Conservation (phyloP, 2,113 vertebrate genomes). For the Sander vitreus region DNA sequence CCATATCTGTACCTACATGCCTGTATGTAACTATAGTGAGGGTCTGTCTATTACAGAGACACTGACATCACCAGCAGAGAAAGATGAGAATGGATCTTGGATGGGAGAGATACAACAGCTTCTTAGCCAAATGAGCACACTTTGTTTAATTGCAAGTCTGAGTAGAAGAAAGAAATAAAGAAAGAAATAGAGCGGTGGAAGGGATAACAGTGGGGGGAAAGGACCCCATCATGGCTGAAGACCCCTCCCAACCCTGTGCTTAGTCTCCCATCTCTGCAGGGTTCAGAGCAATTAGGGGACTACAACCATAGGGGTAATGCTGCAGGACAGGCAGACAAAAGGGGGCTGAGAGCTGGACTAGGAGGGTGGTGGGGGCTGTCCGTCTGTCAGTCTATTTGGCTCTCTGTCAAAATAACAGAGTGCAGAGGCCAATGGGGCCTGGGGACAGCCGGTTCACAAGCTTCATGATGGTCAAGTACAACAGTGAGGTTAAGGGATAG, state of each 20-base stretch:
- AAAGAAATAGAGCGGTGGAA: conserved; percentile 22
- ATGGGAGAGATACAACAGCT: conserved; percentile 39
- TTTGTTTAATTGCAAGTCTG: conserved; percentile 66
- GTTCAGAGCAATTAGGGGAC: conserved; percentile 82
- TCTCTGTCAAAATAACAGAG: conserved; percentile 71
- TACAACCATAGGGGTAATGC: conserved; percentile 79
- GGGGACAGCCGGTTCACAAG: conserved; percentile 45
- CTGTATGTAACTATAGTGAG: neutral
- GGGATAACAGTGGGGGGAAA: conserved; percentile 6
- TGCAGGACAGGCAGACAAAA: conserved; percentile 83
- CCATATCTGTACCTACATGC: neutral
- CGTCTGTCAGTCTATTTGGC: conserved; percentile 71
- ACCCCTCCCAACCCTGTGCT: conserved; percentile 60
- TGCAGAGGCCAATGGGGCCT: conserved; percentile 35
- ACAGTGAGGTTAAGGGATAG: conserved; percentile 25
- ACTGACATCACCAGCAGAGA: conserved; percentile 7
- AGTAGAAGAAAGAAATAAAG: conserved; percentile 38
- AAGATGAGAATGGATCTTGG: conserved; percentile 48
- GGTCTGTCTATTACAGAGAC: conserved; percentile 11
- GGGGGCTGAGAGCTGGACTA: conserved; percentile 57
- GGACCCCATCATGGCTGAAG: conserved; percentile 37
- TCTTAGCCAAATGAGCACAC: conserved; percentile 73
- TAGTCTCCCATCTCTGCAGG: conserved; percentile 69
- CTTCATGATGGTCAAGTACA: conserved; percentile 32
- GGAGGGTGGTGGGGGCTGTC: conserved; percentile 59